A percentile compares a stretch with the other conserved stretches of the same genome.
phyloP scores from a whole-genome alignment of 1,140 invertebrate species.

The Apolygus lucorum region DNA sequence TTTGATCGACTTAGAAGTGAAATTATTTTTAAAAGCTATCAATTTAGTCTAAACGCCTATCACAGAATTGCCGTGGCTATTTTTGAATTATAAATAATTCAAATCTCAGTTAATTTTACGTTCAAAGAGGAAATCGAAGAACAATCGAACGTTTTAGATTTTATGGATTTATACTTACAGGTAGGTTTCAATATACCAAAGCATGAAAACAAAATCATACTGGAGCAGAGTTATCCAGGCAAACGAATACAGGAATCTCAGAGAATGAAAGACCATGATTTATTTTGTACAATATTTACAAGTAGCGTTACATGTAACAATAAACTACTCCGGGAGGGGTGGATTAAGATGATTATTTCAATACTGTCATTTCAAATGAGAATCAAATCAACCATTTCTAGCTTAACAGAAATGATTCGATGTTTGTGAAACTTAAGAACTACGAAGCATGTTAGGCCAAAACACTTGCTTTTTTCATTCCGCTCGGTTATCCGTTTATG shows the following conservation, averaged over 20 bases:
- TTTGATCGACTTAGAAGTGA: no score
- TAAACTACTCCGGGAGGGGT: not conserved
- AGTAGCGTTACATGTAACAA: not conserved
- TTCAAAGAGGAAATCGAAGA: not conserved
- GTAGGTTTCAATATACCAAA: not conserved
- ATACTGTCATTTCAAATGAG: not conserved
- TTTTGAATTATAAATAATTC: no score
- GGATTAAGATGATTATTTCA: not conserved
- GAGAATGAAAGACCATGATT: not conserved
- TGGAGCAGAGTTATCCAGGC: not conserved
- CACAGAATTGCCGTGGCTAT: no score
- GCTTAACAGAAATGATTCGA: not conserved
- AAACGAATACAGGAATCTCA: not conserved
- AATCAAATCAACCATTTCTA: not conserved
- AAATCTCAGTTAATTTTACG: not conserved
- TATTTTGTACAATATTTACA: conserved; percentile 1
- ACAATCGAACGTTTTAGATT: not conserved
- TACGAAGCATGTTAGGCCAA: conserved; percentile 11
- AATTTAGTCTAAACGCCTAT: no score
- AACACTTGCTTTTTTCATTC: not conserved
- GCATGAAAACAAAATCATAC: not conserved
- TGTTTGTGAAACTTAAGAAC: not conserved
- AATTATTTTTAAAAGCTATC: no score
- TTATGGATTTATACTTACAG: not conserved
- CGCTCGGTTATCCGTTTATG: not conserved